Evolutionary conservation across 2,888 invertebrate genomes (phyloP).

Genomic region (Lasioglossum malachurum): DNA sequence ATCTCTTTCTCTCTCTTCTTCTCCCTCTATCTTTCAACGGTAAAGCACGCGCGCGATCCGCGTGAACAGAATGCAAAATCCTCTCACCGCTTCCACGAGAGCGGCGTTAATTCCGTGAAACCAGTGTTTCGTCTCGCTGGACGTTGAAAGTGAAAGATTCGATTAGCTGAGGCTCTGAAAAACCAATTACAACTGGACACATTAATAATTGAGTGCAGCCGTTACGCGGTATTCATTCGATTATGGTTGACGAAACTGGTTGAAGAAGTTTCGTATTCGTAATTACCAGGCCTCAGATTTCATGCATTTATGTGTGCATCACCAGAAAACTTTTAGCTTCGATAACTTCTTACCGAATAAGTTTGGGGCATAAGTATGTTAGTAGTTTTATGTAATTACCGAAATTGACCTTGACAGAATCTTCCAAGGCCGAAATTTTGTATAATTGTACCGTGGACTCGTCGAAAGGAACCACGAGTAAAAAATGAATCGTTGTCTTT

Average conservation of each 20-base stretch:
- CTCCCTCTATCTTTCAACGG: not conserved
- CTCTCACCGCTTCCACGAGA: not conserved
- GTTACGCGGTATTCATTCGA: not conserved
- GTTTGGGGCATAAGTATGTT: too few relatives aligned
- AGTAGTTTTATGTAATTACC: too few relatives aligned
- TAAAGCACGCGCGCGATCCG: not conserved
- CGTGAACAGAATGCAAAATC: slow-evolving; percentile 11
- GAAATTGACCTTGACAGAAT: too few relatives aligned
- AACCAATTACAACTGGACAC: slow-evolving; percentile 4
- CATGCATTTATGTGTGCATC: too few relatives aligned
- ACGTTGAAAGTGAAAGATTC: slow-evolving; percentile 17
- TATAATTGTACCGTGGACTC: too few relatives aligned
- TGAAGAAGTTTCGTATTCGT: not conserved
- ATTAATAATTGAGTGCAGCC: slow-evolving; percentile 9
- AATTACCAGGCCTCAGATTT: too few relatives aligned
- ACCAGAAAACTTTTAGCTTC: too few relatives aligned
- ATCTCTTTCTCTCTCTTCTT: not conserved
- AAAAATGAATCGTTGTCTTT: too few relatives aligned
- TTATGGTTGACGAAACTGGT: not conserved
- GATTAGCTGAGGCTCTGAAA: not conserved
- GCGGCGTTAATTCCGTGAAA: not conserved
- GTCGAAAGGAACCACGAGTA: too few relatives aligned
- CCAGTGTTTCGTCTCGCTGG: not conserved
- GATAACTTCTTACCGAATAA: too few relatives aligned
- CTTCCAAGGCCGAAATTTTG: too few relatives aligned